These are phyloP conservation scores for Drosophila nigromelanica DNA, from an alignment of 1,140 invertebrate species.

Conservation along the genomic window DNA sequence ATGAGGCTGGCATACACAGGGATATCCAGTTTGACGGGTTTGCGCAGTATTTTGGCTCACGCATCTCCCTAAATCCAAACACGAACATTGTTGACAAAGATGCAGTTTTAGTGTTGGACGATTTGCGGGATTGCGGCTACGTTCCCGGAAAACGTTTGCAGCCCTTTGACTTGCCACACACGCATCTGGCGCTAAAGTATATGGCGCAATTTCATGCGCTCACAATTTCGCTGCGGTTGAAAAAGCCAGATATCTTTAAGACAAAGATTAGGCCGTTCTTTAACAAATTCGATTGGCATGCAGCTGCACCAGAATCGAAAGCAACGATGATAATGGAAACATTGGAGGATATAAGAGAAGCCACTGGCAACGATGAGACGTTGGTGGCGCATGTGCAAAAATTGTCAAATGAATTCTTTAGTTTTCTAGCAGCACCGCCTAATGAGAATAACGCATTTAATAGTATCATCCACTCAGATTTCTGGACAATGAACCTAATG, in stretches of 20 bases:
- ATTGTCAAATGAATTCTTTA: slow-evolving; percentile 54
- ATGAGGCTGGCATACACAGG: slow-evolving; percentile 81
- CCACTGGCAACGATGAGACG: slow-evolving; percentile 47
- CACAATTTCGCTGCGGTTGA: slow-evolving; percentile 85
- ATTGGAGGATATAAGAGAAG: slow-evolving; percentile 47
- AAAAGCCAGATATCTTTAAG: slow-evolving; percentile 85
- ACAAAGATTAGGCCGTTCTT: slow-evolving; percentile 79
- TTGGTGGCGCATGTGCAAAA: slow-evolving; percentile 33
- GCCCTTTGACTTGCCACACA: slow-evolving; percentile 85
- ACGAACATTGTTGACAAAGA: slow-evolving; percentile 84
- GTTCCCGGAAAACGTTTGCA: slow-evolving; percentile 83
- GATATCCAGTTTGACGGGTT: slow-evolving; percentile 84
- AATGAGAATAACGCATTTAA: slow-evolving; percentile 80
- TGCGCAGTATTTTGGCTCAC: slow-evolving; percentile 85
- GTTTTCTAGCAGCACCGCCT: slow-evolving; percentile 44
- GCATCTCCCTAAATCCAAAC: slow-evolving; percentile 83
- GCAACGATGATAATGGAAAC: slow-evolving; percentile 58
- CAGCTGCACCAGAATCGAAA: slow-evolving; percentile 53
- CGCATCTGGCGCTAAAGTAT: slow-evolving; percentile 84
- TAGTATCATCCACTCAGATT: slow-evolving; percentile 86
- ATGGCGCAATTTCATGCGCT: slow-evolving; percentile 86
- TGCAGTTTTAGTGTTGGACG: slow-evolving; percentile 86
- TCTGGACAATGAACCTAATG: slow-evolving; percentile 88
- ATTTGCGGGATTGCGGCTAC: slow-evolving; percentile 85
- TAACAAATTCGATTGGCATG: slow-evolving; percentile 73